Evolutionary conservation across 1,140 invertebrate genomes (phyloP).

Genomic region (Bombus confusus): DNA sequence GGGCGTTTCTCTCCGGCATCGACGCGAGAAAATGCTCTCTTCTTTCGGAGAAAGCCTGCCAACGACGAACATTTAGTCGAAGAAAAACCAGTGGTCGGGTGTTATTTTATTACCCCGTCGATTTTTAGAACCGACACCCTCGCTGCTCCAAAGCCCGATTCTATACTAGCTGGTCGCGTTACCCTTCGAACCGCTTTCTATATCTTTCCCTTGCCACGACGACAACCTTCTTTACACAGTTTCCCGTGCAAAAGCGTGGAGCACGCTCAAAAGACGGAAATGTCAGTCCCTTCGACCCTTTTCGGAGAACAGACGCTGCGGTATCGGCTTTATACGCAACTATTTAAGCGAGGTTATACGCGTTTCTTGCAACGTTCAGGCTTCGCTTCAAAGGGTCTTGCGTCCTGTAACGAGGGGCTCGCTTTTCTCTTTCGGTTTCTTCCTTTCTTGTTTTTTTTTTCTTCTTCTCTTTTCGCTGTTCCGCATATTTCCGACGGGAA

Average conservation of each 20-base stretch:
- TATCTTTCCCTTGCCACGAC: not conserved
- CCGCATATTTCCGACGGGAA: conserved; percentile 35
- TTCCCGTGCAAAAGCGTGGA: conserved; percentile 24
- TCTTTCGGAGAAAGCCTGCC: not conserved
- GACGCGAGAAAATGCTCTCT: conserved; percentile 57
- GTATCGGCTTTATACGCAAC: conserved; percentile 58
- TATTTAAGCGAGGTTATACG: conserved; percentile 53
- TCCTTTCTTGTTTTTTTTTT: no score
- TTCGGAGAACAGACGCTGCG: conserved; percentile 30
- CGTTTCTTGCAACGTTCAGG: conserved; percentile 41
- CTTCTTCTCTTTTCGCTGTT: not conserved
- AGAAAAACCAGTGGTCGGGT: conserved; percentile 60
- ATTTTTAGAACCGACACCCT: conserved; percentile 62
- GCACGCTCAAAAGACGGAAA: conserved; percentile 30
- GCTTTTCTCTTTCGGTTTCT: not conserved
- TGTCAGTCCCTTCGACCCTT: not conserved
- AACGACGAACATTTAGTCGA: conserved; percentile 65
- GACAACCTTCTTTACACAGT: conserved; percentile 16
- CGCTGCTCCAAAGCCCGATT: conserved; percentile 52
- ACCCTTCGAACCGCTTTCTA: conserved; percentile 44
- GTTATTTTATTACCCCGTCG: conserved; percentile 77
- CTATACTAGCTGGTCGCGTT: conserved; percentile 30
- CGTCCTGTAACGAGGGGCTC: conserved; percentile 20
- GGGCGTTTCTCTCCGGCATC: conserved; percentile 19
- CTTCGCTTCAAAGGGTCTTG: conserved; percentile 56